Percentiles rank a stretch among this genome's conserved stretches.
Conservation (phyloP, 2,888 invertebrate species). For the Morpho achilles region DNA sequence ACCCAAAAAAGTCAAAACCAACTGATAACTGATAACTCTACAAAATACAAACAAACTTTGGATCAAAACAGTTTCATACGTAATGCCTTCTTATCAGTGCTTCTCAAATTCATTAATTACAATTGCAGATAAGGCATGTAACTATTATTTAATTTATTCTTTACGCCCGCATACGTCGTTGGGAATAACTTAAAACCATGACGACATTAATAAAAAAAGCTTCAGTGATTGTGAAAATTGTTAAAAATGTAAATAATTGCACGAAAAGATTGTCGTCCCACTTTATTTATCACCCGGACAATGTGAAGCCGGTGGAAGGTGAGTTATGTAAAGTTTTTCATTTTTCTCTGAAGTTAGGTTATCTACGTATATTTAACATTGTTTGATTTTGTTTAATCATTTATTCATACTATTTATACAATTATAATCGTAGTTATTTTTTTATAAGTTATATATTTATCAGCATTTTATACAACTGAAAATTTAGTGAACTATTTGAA, state of each 20-base stretch:
- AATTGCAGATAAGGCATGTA: constrained; percentile 65
- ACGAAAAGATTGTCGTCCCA: constrained; percentile 71
- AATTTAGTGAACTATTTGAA: too few relatives aligned
- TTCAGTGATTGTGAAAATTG: constrained; percentile 42
- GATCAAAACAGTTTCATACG: constrained; percentile 22
- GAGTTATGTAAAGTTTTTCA: constrained; percentile 28
- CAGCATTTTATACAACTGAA: too few relatives aligned
- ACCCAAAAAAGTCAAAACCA: too few relatives aligned
- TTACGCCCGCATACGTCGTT: constrained; percentile 22
- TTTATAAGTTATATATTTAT: too few relatives aligned
- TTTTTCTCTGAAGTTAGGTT: too few relatives aligned
- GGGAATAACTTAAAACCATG: constrained; percentile 6
- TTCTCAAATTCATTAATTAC: constrained; percentile 59
- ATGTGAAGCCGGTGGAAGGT: constrained; percentile 69
- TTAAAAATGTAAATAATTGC: constrained; percentile 52
- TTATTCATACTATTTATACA: background rate
- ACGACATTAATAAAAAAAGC: constrained; percentile 39
- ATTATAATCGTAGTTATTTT: too few relatives aligned
- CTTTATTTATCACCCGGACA: constrained; percentile 82
- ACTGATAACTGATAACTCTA: background rate
- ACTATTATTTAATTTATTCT: constrained; percentile 49
- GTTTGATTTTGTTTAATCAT: background rate
- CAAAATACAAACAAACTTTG: constrained; percentile 8
- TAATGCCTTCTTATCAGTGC: constrained; percentile 35
- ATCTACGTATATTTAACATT: background rate